Conservation (phyloP, 1,140 invertebrate genomes). For the Caenorhabditis brenneri region DNA sequence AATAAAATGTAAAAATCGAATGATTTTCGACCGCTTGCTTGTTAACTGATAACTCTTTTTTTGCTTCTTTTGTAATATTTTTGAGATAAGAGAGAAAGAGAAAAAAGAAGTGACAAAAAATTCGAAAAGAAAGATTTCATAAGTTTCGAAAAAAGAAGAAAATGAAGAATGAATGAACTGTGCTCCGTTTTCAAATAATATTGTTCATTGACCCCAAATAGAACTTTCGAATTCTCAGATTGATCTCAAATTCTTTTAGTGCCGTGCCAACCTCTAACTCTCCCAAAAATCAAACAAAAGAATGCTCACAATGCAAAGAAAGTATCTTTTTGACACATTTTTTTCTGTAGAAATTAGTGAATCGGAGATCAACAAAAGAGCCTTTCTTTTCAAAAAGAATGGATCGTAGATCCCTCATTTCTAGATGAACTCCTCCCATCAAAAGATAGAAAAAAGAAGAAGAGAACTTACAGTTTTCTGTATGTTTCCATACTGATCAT, state of each 20-base stretch:
- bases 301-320: not conserved
- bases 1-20: not conserved
- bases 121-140: not conserved
- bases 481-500: slow-evolving; percentile 38
- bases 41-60: not conserved
- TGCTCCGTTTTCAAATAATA: not conserved
- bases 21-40: slow-evolving; percentile 29
- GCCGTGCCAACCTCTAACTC: not conserved
- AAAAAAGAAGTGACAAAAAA: not conserved
- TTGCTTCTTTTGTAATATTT: not conserved
- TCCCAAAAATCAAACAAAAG: not conserved
- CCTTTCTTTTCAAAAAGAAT: no score
- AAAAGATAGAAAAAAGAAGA: not conserved
- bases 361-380: slow-evolving; percentile 4
- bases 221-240: not conserved
- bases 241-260: not conserved
- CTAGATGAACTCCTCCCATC: no score
- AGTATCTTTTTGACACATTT: slow-evolving; percentile 19
- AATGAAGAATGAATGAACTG: no score
- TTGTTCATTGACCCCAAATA: not conserved
- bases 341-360: not conserved
- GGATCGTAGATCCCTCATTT: slow-evolving; percentile 22
- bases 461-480: not conserved
- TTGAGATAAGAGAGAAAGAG: not conserved
- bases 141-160: not conserved